Evolutionary conservation across 2,888 invertebrate species (phyloP), one percentile per base, ranked within the genome.

Genomic region (Leptothorax acervorum): DNA sequence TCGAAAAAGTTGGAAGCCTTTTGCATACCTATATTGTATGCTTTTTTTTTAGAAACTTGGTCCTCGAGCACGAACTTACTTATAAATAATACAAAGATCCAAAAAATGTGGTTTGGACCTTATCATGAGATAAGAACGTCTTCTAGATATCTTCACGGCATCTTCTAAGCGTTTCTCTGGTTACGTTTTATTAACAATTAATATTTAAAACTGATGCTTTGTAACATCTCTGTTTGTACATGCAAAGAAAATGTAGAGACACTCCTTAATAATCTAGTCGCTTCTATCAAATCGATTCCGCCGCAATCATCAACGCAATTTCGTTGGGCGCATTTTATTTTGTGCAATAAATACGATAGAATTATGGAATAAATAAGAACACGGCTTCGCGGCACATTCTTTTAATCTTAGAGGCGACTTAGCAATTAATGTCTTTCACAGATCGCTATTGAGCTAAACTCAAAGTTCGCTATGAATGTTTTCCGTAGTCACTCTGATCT

Each of bases 401-500:
- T 71, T 48, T 71, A 31, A 63, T 48, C n/a, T 48, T 75, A 57
- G 23, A 71, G 39, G 23, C 71, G 48, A 71, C 48, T 60, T 42
- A 60, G 31, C 57, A 71, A 35, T 35, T 53, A 68, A 71, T 71
- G 35, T 79, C 48, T 60, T 39, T 79, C 48, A 68, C 78, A 79
- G 48, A 2, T 39, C 23, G 18, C 31, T 60, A 81, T 73, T 65
- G 23, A 18, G n/a, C n/a, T 60, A 53, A 83, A 55, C 74, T 95
- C 97, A 98, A 95, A 98, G 96, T 95, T 98, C 98, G 93, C 96
- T 98, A 95, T 98, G 98, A 92, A 97, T 96, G 86, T 97, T 97
- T 95, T 98, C 98, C 68, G 97, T 98, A 82, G 97, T 98, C 45
- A 97, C 97, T 95, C 96, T 97, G 65, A 97, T 95, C 94, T 98